Evolutionary conservation across 2,888 invertebrate genomes (phyloP), one percentile per base, ranked within the genome.

Genomic region (Campoplex capitator): DNA sequence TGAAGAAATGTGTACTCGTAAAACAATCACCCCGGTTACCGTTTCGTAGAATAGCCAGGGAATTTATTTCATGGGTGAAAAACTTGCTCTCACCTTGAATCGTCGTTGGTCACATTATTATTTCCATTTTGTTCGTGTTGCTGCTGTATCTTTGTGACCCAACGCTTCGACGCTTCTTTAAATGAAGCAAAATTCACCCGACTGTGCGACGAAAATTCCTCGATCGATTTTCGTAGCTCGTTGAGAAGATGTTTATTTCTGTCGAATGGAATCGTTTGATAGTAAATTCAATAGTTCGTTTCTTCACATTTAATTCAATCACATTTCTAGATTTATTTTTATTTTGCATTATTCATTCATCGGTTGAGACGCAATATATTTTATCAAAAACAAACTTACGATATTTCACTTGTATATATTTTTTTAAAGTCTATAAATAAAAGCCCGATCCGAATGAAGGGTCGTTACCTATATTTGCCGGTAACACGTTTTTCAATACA

Each of bases 161-260:
- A 91, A 2, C 58, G 83, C 54, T 79, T 80, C 6, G 90, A 89
- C 1, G 89, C 85, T 35, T 89, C 82, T 76, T 84, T 86, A 83
- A 91, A 91, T 35, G 87, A 83, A 45, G 67, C 45, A 89, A 90
- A 91, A 84, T 86, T 88, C 7, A 91, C 88, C n/a, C 83, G 73
- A 1, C 88, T 87, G 32, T 89, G 77, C 71, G 84, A 78, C 76
- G 89, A 84, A 13, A 73, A 65, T 38, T 88, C 81, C 51, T 88
- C 83, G 76, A 90, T 84, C 1, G 86, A 82, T 65, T 83, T 86
- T 81, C 84, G 84, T 68, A 90, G 85, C 74, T 88, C 85, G 45
- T 87, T 85, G 45, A 90, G 83, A 42, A 90, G 84, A 32, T 58
- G 48, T 58, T 87, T 70, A 42, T 85, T 70, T 28, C 89, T 89